Conservation (phyloP, 2,888 invertebrate genomes). For the Caenorhabditis wallacei region DNA sequence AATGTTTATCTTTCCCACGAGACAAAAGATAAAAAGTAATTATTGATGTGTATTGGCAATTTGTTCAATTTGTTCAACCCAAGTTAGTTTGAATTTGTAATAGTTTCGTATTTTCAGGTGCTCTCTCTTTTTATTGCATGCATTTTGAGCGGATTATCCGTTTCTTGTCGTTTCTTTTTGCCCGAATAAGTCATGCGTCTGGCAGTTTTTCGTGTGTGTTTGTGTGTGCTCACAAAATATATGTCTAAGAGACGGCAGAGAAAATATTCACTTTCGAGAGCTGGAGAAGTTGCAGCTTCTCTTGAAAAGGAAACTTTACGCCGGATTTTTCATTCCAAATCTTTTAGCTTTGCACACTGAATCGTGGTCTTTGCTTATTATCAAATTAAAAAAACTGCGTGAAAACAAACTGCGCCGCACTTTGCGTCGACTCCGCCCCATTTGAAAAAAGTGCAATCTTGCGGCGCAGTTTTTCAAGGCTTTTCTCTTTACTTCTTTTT, state of each 20-base stretch:
- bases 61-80: background rate
- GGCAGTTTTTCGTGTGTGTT: conserved; percentile 2
- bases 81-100: background rate
- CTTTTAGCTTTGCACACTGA: too few relatives aligned
- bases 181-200: conserved; percentile 53
- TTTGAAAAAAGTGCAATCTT: too few relatives aligned
- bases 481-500: too few relatives aligned
- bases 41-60: background rate
- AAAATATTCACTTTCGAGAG: conserved; percentile 31
- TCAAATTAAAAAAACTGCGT: too few relatives aligned
- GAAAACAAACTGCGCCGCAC: too few relatives aligned
- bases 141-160: conserved; percentile 38
- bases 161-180: conserved; percentile 21
- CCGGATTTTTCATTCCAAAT: too few relatives aligned
- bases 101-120: background rate
- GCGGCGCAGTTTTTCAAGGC: too few relatives aligned
- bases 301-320: too few relatives aligned
- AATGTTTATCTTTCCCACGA: conserved; percentile 27
- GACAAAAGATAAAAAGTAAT: conserved; percentile 4
- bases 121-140: background rate
- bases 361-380: too few relatives aligned
- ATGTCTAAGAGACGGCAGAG: conserved; percentile 36
- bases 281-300: background rate
- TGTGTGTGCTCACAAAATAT: conserved; percentile 15
- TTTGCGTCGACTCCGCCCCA: too few relatives aligned